Evolutionary conservation across 2,888 invertebrate species (phyloP).

Genomic region (Nephrocerus scutellatus): DNA sequence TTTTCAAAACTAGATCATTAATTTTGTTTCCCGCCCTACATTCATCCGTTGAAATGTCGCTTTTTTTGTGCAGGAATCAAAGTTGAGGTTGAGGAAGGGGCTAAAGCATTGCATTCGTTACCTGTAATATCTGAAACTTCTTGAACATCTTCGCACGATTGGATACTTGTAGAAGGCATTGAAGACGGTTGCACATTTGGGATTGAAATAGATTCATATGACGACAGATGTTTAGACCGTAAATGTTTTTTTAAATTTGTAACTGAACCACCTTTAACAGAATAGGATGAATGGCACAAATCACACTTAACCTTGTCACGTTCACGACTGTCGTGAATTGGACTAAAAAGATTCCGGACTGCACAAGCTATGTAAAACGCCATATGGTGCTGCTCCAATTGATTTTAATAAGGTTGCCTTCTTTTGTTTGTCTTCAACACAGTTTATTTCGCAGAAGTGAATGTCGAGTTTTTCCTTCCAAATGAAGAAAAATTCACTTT

Average conservation of each 20-base stretch:
- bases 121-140: constrained; percentile 1
- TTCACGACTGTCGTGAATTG: constrained; percentile 1
- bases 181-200: background rate
- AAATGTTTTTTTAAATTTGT: constrained; percentile 12
- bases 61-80: background rate
- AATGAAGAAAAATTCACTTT: no score
- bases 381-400: no score
- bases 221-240: constrained; percentile 1
- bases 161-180: background rate
- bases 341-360: constrained; percentile 1
- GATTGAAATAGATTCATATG: constrained; percentile 1
- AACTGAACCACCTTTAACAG: constrained; percentile 6
- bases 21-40: constrained; percentile 5
- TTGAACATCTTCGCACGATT: constrained; percentile 1
- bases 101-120: background rate
- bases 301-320: constrained; percentile 7
- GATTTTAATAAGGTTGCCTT: no score
- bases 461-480: no score
- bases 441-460: no score
- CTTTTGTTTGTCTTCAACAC: no score
- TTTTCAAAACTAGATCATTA: constrained; percentile 6
- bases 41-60: constrained; percentile 5
- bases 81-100: background rate
- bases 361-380: no score
- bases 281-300: constrained; percentile 4